Evolutionary conservation across 2,113 vertebrate species (phyloP).

Genomic region (Cebidichthys violaceus): DNA sequence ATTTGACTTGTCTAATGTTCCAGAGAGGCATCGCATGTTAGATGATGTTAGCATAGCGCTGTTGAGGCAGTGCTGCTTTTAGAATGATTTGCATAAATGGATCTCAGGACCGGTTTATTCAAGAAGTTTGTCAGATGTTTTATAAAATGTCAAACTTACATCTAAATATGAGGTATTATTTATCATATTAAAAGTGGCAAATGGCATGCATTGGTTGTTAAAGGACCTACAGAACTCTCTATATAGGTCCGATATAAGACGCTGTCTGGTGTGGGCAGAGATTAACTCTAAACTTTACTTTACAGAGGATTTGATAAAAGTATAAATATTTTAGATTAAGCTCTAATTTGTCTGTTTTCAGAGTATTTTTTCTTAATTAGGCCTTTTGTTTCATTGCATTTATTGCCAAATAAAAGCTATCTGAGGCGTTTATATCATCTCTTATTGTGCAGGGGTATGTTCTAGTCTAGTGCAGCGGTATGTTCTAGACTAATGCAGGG

Average conservation of each 20-base stretch:
- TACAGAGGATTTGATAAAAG: background rate
- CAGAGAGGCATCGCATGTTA: slow-evolving; percentile 47
- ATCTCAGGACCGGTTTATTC: background rate
- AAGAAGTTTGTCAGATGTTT: background rate
- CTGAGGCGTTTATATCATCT: background rate
- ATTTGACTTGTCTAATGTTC: slow-evolving; percentile 45
- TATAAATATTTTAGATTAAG: background rate
- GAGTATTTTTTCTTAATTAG: background rate
- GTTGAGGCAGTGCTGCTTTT: slow-evolving; percentile 21
- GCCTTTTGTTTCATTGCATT: background rate
- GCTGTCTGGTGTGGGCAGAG: background rate
- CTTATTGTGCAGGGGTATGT: background rate
- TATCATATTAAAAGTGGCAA: background rate
- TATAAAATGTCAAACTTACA: background rate
- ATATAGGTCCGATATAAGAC: background rate
- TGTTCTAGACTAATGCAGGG: no score
- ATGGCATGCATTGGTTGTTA: background rate
- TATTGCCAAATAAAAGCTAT: slow-evolving; percentile 11
- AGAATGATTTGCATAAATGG: slow-evolving; percentile 29
- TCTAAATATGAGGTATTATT: background rate
- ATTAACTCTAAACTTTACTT: background rate
- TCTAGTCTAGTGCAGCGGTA: background rate
- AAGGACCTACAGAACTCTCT: background rate
- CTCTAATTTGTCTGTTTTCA: background rate
- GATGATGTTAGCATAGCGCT: no score